Evolutionary conservation across 2,888 invertebrate genomes (phyloP), one percentile per base, ranked within the genome.

Genomic region (Zygogramma bicolorata): DNA sequence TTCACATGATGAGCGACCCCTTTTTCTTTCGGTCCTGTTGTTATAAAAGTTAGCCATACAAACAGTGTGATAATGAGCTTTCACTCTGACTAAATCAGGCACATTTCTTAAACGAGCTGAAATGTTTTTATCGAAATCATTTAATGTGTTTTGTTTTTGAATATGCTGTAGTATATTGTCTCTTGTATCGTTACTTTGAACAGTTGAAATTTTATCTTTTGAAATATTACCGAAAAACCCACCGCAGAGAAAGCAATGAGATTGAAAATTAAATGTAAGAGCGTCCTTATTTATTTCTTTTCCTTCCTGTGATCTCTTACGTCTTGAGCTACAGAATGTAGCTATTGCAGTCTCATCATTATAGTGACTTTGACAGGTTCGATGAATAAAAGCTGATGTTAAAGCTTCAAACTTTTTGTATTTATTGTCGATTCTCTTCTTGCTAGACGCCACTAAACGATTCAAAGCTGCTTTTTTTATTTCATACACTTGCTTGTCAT

Each of bases 61-160:
- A 79, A 63, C 77, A 72, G 78, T 77, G 75, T 77, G 79, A 77
- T 79, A 79, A 75, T 77, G 77, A 34, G 76, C 76, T 77, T 79
- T 75, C 74, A 75, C 73, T 71, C 69, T 74, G 73, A 76, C 71
- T 74, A 77, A 77, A 75, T 78, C 76, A 66, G 72, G 73, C 70
- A 78, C 75, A 76, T 75, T 76, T 76, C 27, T 58, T 67, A 77
- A 77, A 71, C 74, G 75, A 69, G 75, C 76, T 60, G 66, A 73
- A 75, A 75, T 77, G 46, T 77, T 78, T 77, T 77, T 77, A 75
- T 75, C 75, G 65, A 75, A 77, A 77, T 77, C 74, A 75, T 78
- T 74, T 59, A 77, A 72, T 76, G 75, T 72, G 70, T 73, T 75
- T 42, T 42, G 40, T 42, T 61, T 61, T 75, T 76, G 63, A 75